Base-by-base conservation (phyloP, 2,113 vertebrate genomes). In the Thamnaconus septentrionalis region DNA sequence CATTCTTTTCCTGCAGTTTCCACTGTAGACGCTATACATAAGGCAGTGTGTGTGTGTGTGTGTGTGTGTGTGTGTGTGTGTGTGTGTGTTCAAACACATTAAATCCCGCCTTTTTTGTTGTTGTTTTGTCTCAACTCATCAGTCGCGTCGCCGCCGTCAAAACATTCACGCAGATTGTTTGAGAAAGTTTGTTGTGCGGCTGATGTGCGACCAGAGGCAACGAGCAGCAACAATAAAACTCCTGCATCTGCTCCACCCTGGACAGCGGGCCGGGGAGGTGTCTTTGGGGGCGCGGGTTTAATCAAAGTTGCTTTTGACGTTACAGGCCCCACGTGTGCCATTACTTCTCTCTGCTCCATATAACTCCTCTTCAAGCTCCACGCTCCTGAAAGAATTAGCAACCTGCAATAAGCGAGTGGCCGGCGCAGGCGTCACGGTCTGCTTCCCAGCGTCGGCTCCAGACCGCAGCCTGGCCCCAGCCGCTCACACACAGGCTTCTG, bases 301-400 rank as follows among this genome's bases (percentile, higher is more conserved):
- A 31, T 31, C 48, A 76, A 67, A 59, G 65, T 56, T 56, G 74
- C 53, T 65, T 72, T 76, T 71, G 76, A 69, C 75, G 58, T 85
- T 68, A 76, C 59, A 53, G 52, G 52, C 54, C 77, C 56, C 65
- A 1, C 31, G 64, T 43, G 78, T 31, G 18, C 18, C 18, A 31
- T 31, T 45, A 47, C 64, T 47, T 53, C 52, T 59, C 57, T 70
- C 52, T 42, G 70, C 80, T 71, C 63, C 67, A 43, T 75, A 61
- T 69, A 73, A 47, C 64, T 75, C 72, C 75, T 68, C 76, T 70
- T 66, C 70, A 70, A 73, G 69, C 71, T 79, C 68, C 56, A 69
- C 3, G 52, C 74, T 71, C 50, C 69, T 77, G 68, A 69, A 81
- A 76, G 82, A 82, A 75, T 75, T 68, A 82, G 72, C 64, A 77